A percentile compares a stretch with the other conserved stretches of the same genome.
These are phyloP conservation scores for Drosophila pectinifera DNA, from an alignment of 1,140 invertebrate genomes.

Conservation along the genomic window DNA sequence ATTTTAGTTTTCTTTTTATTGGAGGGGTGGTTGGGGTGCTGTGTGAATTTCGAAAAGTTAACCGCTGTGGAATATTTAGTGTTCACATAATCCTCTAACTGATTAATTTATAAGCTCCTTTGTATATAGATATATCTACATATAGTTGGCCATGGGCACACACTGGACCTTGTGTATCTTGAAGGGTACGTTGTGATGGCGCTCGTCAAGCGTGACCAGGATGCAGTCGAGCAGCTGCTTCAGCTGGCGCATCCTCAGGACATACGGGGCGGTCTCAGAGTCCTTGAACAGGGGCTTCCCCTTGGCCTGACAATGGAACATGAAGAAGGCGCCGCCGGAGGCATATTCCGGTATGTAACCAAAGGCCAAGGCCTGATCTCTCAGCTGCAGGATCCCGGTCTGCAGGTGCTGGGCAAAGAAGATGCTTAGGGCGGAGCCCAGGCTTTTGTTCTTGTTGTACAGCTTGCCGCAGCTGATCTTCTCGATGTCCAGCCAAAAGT, in stretches of 20 bases:
- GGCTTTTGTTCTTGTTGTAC: constrained; percentile 86
- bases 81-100: neutral
- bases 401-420: constrained; percentile 86
- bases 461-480: constrained; percentile 86
- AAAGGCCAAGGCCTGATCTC: constrained; percentile 86
- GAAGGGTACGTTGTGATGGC: constrained; percentile 26
- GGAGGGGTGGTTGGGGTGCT: neutral
- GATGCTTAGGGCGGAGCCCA: constrained; percentile 86
- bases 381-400: constrained; percentile 85
- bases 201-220: constrained; percentile 84
- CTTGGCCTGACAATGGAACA: constrained; percentile 87
- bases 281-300: constrained; percentile 86
- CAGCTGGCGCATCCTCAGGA: constrained; percentile 86
- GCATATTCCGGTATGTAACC: constrained; percentile 83
- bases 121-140: neutral
- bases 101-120: neutral
- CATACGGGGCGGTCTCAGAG: constrained; percentile 85
- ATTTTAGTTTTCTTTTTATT: neutral
- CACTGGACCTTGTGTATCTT: constrained; percentile 47
- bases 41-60: neutral
- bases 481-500: constrained; percentile 85
- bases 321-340: constrained; percentile 85
- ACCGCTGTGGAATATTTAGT: no score
- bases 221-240: constrained; percentile 86
- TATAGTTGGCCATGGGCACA: constrained; percentile 14